Evolutionary conservation across 2,113 vertebrate species (phyloP).

Genomic region (Rhinolophus ferrumequinum): DNA sequence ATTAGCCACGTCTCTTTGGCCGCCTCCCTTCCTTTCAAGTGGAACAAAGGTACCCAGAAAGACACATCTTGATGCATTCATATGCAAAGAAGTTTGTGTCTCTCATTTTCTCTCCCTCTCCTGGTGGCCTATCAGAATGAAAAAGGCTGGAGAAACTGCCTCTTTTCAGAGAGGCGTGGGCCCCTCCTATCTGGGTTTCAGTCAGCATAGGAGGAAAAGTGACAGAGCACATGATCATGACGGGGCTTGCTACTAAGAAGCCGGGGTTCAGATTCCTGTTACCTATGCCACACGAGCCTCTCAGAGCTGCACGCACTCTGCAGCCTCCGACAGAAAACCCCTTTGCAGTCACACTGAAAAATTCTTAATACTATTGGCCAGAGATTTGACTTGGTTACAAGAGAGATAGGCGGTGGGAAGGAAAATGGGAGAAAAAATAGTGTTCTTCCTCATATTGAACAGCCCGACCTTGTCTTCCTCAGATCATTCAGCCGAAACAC

Average conservation of each 20-base stretch:
- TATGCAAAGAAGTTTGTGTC: constrained; percentile 23
- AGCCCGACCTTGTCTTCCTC: neutral
- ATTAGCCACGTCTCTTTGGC: neutral
- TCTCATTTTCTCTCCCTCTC: neutral
- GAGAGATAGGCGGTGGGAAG: neutral
- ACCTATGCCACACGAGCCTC: neutral
- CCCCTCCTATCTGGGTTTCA: constrained; percentile 32
- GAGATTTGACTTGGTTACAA: neutral
- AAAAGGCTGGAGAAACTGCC: neutral
- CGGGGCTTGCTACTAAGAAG: neutral
- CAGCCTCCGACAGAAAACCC: neutral
- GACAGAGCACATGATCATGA: neutral
- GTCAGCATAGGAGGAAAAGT: neutral
- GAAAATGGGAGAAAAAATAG: neutral
- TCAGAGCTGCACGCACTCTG: neutral
- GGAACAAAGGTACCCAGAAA: constrained; percentile 52
- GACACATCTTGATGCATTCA: constrained; percentile 39
- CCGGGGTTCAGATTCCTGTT: neutral
- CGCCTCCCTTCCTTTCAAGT: constrained; percentile 24
- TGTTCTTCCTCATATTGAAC: neutral
- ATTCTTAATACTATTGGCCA: neutral
- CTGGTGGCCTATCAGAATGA: neutral
- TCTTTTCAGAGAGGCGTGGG: neutral
- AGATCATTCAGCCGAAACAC: neutral
- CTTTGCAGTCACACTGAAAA: neutral